Percentiles rank a stretch among this genome's conserved stretches.
These are phyloP conservation scores for Stegostoma tigrinum DNA, from an alignment of 2,113 vertebrate genomes.

Conservation along the genomic window DNA sequence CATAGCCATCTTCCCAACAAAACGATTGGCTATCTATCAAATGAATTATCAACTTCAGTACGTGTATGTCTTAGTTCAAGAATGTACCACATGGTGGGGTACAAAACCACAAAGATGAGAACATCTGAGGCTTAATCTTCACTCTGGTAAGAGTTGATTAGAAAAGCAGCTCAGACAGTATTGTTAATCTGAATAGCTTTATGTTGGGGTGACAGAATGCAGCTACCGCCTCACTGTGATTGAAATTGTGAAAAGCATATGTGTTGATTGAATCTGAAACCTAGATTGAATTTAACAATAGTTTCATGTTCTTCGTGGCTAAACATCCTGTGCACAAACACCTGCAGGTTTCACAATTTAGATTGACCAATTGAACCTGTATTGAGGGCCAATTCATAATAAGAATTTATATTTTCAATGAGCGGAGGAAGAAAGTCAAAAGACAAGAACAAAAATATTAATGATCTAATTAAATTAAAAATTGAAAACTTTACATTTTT, in stretches of 20 bases:
- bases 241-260: background rate
- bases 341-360: background rate
- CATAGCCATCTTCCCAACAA: too few species aligned
- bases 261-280: background rate
- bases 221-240: background rate
- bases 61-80: background rate
- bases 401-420: background rate
- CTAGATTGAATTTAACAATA: background rate
- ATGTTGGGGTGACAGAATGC: background rate
- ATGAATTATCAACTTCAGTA: background rate
- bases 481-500: slow-evolving; percentile 34
- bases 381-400: background rate
- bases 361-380: background rate
- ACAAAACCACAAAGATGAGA: background rate
- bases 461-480: background rate
- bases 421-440: background rate
- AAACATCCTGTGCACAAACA: background rate
- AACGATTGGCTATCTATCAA: too few species aligned
- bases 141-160: background rate
- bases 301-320: background rate
- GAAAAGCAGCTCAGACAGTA: background rate
- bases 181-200: background rate
- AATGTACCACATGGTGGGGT: background rate
- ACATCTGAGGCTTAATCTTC: background rate
- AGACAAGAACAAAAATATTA: background rate